These are phyloP conservation scores for Meghimatium bilineatum DNA, from an alignment of 2,888 invertebrate genomes.

Conservation along the genomic window DNA sequence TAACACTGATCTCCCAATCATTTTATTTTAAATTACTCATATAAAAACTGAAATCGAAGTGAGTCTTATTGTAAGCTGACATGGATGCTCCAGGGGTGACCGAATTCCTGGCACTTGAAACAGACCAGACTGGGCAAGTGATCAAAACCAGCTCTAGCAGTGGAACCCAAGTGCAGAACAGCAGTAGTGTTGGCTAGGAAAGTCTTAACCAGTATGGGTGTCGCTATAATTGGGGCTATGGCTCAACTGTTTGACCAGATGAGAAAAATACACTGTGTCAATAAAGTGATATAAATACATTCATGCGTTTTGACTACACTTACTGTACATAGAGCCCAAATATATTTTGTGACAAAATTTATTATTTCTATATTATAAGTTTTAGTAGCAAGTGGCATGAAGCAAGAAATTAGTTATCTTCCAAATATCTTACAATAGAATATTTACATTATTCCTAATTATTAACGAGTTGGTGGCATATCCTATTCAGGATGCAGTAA, in stretches of 20 bases:
- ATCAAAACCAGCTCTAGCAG: background rate
- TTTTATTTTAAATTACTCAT: too few species aligned
- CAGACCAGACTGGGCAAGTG: slow-evolving; percentile 23
- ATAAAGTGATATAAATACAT: slow-evolving; percentile 10
- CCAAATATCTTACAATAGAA: too few species aligned
- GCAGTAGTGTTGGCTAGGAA: slow-evolving; percentile 20
- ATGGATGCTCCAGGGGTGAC: slow-evolving; percentile 18
- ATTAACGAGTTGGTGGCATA: too few species aligned
- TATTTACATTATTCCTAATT: too few species aligned
- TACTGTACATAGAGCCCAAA: too few species aligned
- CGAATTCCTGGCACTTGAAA: background rate
- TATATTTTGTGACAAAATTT: too few species aligned
- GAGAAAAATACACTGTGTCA: slow-evolving; percentile 37
- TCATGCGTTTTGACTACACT: background rate
- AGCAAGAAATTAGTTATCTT: too few species aligned
- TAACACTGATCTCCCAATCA: background rate
- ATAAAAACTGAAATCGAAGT: too few species aligned
- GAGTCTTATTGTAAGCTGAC: slow-evolving; percentile 7
- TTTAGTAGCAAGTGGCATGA: too few species aligned
- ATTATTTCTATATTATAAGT: too few species aligned
- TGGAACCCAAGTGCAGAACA: background rate
- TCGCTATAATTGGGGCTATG: slow-evolving; percentile 12
- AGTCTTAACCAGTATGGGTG: slow-evolving; percentile 31
- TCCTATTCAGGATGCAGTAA: too few species aligned
- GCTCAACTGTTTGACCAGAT: slow-evolving; percentile 36